These are phyloP conservation scores for Aphis craccivora DNA, from an alignment of 1,140 invertebrate species.

Conservation along the genomic window DNA sequence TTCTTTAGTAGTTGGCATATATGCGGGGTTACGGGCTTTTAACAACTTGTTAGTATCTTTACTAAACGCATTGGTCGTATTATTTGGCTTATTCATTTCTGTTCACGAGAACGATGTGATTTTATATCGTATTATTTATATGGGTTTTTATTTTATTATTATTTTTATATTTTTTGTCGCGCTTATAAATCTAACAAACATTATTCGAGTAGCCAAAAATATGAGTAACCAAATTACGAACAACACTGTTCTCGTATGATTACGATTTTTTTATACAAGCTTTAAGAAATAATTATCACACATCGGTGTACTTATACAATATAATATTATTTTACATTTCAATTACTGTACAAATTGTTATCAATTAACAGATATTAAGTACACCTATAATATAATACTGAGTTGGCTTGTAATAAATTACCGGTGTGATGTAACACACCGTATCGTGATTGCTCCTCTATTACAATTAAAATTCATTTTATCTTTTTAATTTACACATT, in stretches of 20 bases:
- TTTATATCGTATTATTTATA: conserved; percentile 33
- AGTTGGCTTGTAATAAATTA: background rate
- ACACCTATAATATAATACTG: background rate
- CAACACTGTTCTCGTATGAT: background rate
- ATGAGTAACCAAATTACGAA: conserved; percentile 10
- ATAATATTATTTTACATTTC: background rate
- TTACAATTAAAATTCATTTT: background rate
- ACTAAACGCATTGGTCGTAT: background rate
- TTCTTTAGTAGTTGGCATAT: background rate
- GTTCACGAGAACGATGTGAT: conserved; percentile 39
- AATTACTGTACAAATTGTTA: background rate
- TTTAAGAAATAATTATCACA: background rate
- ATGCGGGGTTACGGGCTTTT: conserved; percentile 36
- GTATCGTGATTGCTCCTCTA: background rate
- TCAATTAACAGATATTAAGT: background rate
- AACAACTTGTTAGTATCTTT: conserved; percentile 57
- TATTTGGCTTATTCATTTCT: conserved; percentile 44
- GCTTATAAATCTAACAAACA: conserved; percentile 10
- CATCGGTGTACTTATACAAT: background rate
- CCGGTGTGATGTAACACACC: background rate
- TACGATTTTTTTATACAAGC: background rate
- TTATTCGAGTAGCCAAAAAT: conserved; percentile 3
- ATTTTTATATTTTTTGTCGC: background rate
- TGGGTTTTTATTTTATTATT: background rate
- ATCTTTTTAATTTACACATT: background rate